Base-by-base conservation (phyloP, 2,113 vertebrate genomes). In the Hippocampus barbouri region DNA sequence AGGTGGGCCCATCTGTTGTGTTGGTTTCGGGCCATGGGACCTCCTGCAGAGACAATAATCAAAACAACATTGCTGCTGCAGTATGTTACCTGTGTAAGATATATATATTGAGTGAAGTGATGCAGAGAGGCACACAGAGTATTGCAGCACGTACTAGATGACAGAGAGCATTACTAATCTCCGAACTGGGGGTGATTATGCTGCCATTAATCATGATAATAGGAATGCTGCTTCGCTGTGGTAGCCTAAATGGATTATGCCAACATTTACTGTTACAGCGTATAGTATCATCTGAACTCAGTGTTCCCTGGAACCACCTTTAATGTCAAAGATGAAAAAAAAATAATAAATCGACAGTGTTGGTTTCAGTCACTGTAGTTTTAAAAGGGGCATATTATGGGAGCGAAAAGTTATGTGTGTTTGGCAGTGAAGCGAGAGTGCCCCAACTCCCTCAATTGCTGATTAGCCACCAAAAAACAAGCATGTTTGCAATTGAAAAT, bases 151-250 rank as follows among this genome's bases (percentile, higher is more conserved):
- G 27, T 76, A 64, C 70, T 30, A 71, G 60, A 77, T 45, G 56
- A 72, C 56, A 72, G 25, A 64, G 53, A 40, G 66, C 66, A 40
- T 54, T 72, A 68, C 77, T 79, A 74, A 79, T 78, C 68, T 61
- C 41, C 12, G n/a, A 41, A 59, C 56, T 60, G 71, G 66, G 71
- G 77, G 76, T 1, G 49, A 76, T 73, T 73, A 64, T 73, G 75
- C 76, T 77, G 2, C 27, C 64, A 80, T 83, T 79, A 81, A 84
- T 88, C 71, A 77, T 12, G 5, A 62, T 70, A 70, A 71, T 40
- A 8, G 65, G 70, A 79, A 81, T 66, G 79, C 80, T 82, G 75
- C 47, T 71, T 38, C 70, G 69, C 61, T 78, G 74, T 69, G 75
- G 20, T 59, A 62, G 78, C 78, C 78, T 69, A 71, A 70, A 79